These are phyloP conservation scores for Corythornis cristatus DNA, from an alignment of 2,113 vertebrate genomes.

Conservation along the genomic window DNA sequence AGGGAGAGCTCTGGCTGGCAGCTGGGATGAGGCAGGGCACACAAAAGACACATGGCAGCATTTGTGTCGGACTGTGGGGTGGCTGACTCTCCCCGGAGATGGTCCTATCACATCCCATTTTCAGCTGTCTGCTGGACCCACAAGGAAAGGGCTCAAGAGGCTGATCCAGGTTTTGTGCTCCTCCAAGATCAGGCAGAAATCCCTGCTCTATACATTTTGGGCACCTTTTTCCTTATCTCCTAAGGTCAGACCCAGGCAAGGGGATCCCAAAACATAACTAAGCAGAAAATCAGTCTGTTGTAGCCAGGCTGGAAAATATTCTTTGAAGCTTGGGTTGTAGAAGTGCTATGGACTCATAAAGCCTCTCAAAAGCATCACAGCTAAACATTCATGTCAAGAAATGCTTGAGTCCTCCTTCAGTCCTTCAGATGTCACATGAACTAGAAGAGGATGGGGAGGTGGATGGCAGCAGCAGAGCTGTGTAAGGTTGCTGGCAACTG, in stretches of 20 bases:
- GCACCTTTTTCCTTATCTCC: neutral
- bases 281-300: neutral
- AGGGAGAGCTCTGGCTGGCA: neutral
- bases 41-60: fast-evolving
- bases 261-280: neutral
- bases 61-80: neutral
- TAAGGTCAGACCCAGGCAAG: fast-evolving
- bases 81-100: neutral
- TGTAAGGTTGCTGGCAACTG: neutral
- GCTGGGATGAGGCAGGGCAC: neutral
- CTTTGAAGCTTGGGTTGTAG: neutral
- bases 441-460: neutral
- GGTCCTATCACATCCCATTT: neutral
- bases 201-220: neutral
- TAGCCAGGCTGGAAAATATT: neutral
- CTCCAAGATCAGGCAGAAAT: neutral
- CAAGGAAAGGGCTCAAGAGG: neutral
- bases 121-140: neutral
- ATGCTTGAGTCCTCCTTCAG: neutral
- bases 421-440: neutral
- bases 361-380: neutral
- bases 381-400: neutral
- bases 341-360: neutral
- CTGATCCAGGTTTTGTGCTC: neutral
- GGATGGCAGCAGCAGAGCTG: neutral